Evolutionary conservation across 1,140 invertebrate species (phyloP).

Genomic region (Monomorium pharaonis): DNA sequence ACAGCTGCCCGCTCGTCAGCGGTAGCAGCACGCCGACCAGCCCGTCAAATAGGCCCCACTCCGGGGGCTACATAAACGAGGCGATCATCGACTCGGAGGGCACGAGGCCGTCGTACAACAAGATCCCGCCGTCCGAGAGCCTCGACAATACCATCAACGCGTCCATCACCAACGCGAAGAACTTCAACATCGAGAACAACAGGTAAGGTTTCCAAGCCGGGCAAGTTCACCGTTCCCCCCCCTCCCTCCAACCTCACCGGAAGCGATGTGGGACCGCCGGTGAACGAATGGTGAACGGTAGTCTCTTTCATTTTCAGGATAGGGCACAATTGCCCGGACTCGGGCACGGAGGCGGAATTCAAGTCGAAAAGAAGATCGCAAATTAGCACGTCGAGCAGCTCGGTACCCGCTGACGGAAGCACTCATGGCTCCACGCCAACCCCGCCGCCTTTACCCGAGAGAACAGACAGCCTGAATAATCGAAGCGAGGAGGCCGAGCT

Average conservation of each 20-base stretch:
- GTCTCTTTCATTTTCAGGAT: conserved; percentile 77
- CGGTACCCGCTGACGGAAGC: conserved; percentile 84
- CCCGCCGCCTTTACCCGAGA: conserved; percentile 88
- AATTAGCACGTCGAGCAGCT: conserved; percentile 86
- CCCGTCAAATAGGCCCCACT: conserved; percentile 87
- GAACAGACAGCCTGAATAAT: conserved; percentile 89
- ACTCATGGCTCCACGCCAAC: conserved; percentile 84
- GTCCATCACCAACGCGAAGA: conserved; percentile 83
- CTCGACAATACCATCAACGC: conserved; percentile 85
- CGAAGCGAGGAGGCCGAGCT: conserved; percentile 92
- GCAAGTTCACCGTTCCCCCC: not conserved
- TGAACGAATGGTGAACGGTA: not conserved
- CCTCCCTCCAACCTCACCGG: not conserved
- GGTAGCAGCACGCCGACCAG: conserved; percentile 86
- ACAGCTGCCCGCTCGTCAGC: conserved; percentile 88
- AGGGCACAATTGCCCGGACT: conserved; percentile 84
- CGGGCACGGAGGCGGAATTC: conserved; percentile 84
- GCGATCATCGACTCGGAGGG: conserved; percentile 85
- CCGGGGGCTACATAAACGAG: conserved; percentile 92
- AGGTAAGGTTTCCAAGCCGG: conserved; percentile 81
- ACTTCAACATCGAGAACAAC: conserved; percentile 86
- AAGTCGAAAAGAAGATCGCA: conserved; percentile 87
- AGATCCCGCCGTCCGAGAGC: conserved; percentile 82
- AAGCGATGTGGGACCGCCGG: not conserved
- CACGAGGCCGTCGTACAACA: conserved; percentile 82